Percentiles rank a stretch among this genome's conserved stretches.
Conservation (phyloP, 2,113 vertebrate genomes). For the Leptobrachium ailaonicum region DNA sequence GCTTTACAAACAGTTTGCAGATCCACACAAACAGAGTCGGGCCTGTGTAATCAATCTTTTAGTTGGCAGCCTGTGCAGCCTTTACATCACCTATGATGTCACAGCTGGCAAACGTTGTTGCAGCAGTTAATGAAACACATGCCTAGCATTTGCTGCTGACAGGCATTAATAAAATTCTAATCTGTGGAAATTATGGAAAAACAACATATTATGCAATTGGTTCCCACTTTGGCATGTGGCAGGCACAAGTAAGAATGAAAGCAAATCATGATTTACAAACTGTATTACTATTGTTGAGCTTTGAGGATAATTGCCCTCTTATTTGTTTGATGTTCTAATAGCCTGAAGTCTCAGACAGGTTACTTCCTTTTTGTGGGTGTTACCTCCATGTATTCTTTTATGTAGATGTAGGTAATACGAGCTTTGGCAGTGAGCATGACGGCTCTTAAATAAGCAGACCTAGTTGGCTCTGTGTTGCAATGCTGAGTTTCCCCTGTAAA, state of each 20-base stretch:
- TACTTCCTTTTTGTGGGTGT: conserved; percentile 51
- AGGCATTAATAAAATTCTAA: conserved; percentile 84
- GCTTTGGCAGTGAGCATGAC: conserved; percentile 48
- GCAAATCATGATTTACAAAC: conserved; percentile 60
- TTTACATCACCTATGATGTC: conserved; percentile 61
- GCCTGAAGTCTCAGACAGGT: conserved; percentile 52
- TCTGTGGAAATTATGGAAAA: conserved; percentile 83
- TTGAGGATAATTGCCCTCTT: conserved; percentile 49
- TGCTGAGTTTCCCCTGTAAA: conserved; percentile 45
- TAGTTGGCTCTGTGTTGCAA: conserved; percentile 41
- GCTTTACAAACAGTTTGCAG: conserved; percentile 44
- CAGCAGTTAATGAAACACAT: conserved; percentile 68
- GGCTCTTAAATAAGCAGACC: conserved; percentile 50
- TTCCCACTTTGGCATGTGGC: conserved; percentile 78
- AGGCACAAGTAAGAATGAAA: conserved; percentile 62
- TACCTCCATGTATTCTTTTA: conserved; percentile 43
- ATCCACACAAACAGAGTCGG: conserved; percentile 46
- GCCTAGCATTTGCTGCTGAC: conserved; percentile 78
- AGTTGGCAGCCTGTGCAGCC: conserved; percentile 53
- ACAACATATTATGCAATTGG: conserved; percentile 72
- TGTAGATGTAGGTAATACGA: conserved; percentile 46
- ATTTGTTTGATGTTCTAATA: conserved; percentile 64
- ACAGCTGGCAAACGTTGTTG: conserved; percentile 55
- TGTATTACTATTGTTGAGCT: conserved; percentile 59
- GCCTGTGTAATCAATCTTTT: conserved; percentile 53